Percentiles rank a stretch among this genome's conserved stretches.
Evolutionary conservation across 2,797 vertebrate genomes (phyloP).

Genomic region (Pseudocheirus occidentalis): DNA sequence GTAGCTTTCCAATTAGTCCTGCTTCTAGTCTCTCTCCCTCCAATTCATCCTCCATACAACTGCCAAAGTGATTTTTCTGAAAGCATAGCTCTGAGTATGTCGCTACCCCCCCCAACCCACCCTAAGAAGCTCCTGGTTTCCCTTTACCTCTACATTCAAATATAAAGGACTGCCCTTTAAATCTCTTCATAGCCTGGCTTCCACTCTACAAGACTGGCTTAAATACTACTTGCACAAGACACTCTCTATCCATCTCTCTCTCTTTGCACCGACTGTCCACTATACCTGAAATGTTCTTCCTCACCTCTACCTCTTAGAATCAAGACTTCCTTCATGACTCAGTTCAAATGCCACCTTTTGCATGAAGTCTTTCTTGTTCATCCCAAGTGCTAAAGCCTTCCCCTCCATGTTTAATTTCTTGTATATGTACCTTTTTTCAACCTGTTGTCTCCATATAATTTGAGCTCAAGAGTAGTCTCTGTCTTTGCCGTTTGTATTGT

Average conservation of each 20-base stretch:
- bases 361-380: not conserved
- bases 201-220: not conserved
- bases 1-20: not conserved
- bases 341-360: not conserved
- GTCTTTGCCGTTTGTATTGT: too few relatives aligned
- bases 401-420: too few relatives aligned
- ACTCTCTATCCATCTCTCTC: too few relatives aligned
- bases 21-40: not conserved
- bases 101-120: too few relatives aligned
- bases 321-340: not conserved
- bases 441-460: too few relatives aligned
- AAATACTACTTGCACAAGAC: not conserved
- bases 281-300: not conserved
- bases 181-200: not conserved
- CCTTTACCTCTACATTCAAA: not conserved
- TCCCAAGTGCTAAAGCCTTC: not conserved
- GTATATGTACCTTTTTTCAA: too few relatives aligned
- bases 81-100: not conserved
- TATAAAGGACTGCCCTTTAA: not conserved
- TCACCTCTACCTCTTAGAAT: not conserved
- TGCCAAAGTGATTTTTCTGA: not conserved
- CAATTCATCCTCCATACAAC: not conserved
- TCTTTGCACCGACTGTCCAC: not conserved
- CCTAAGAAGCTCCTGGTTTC: not conserved
- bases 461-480: not conserved